Evolutionary conservation across 2,888 invertebrate species (phyloP).

Genomic region (Dynastes hyllus): DNA sequence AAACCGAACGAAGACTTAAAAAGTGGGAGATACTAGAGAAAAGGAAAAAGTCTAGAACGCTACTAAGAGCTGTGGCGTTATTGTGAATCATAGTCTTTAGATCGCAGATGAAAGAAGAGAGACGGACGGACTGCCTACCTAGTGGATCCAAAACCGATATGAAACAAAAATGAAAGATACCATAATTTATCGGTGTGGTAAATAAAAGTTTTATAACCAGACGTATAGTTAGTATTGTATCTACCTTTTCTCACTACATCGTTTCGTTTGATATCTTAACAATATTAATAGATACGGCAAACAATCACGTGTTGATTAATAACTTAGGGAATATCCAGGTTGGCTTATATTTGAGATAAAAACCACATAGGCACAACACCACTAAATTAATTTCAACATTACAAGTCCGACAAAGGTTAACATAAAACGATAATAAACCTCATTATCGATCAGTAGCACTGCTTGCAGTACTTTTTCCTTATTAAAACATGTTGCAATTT

Average conservation of each 20-base stretch:
- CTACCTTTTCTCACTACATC: conserved; percentile 42
- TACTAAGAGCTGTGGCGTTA: conserved; percentile 19
- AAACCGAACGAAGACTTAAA: conserved; percentile 9
- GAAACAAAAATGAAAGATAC: conserved; percentile 38
- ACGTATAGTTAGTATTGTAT: conserved; percentile 36
- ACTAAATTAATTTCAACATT: conserved; percentile 33
- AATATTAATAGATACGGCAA: conserved; percentile 42
- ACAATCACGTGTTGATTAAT: conserved; percentile 42
- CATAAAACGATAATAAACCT: background rate
- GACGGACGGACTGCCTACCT: conserved; percentile 17
- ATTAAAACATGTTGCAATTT: background rate
- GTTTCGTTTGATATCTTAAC: conserved; percentile 39
- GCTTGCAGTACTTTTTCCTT: background rate
- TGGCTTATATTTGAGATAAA: conserved; percentile 16
- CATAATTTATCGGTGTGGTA: conserved; percentile 33
- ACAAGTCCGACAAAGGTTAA: conserved; percentile 6
- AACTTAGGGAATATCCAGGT: conserved; percentile 14
- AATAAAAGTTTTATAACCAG: conserved; percentile 39
- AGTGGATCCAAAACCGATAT: conserved; percentile 18
- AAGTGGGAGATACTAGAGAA: conserved; percentile 22
- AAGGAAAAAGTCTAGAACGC: conserved; percentile 12
- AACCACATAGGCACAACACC: background rate
- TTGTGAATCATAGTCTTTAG: conserved; percentile 40
- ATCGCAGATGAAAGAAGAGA: conserved; percentile 28
- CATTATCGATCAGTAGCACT: background rate